Evolutionary conservation across 1,140 invertebrate species (phyloP).

Genomic region (Achatina immaculata): DNA sequence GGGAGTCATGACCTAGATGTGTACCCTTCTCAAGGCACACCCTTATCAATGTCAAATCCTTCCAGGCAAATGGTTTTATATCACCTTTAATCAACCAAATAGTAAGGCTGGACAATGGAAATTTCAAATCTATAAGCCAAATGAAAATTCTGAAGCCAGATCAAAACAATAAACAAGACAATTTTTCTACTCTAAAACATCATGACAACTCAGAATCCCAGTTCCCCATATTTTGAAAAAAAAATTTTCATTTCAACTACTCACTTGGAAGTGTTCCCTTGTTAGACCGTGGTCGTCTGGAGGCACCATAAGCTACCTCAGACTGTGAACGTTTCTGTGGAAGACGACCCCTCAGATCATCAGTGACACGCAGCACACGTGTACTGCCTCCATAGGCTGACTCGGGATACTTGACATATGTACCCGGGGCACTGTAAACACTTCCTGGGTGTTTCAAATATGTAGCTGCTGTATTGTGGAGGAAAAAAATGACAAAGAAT

Average conservation of each 20-base stretch:
- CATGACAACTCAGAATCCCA: neutral
- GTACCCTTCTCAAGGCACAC: too few relatives aligned
- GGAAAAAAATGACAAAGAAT: constrained; percentile 22
- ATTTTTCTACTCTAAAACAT: too few relatives aligned
- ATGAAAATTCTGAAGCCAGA: too few relatives aligned
- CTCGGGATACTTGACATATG: constrained; percentile 52
- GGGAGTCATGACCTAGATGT: too few relatives aligned
- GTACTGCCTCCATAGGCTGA: constrained; percentile 46
- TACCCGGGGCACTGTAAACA: constrained; percentile 56
- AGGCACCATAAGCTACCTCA: constrained; percentile 52
- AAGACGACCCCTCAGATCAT: constrained; percentile 62
- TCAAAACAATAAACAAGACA: too few relatives aligned
- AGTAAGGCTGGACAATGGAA: too few relatives aligned
- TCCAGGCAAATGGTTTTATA: too few relatives aligned
- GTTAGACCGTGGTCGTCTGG: constrained; percentile 43
- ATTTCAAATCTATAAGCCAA: too few relatives aligned
- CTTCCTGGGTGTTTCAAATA: constrained; percentile 46
- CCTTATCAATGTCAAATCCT: too few relatives aligned
- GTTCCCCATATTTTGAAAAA: neutral
- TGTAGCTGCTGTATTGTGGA: constrained; percentile 44
- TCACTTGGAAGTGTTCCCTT: constrained; percentile 63
- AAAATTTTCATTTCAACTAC: constrained; percentile 22
- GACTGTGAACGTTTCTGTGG: constrained; percentile 50
- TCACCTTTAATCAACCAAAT: too few relatives aligned
- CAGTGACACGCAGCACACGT: constrained; percentile 58